These are phyloP conservation scores for Drosophila bunnanda DNA, from an alignment of 2,888 invertebrate species.

Conservation along the genomic window DNA sequence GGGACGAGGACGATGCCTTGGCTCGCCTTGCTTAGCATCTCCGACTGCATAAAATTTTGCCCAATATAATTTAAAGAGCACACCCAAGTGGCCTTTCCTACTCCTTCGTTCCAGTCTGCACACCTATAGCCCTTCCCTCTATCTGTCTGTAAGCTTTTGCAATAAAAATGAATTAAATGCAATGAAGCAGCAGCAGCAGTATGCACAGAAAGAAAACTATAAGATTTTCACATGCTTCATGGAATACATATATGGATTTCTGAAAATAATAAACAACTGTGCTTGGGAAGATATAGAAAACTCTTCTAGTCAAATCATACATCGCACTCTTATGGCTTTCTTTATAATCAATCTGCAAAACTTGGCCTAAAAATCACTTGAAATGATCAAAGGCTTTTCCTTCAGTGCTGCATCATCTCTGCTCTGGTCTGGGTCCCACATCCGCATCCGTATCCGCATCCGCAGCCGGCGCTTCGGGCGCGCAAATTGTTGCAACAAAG, in stretches of 20 bases:
- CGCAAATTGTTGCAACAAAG: slow-evolving; percentile 79
- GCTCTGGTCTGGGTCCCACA: slow-evolving; percentile 5
- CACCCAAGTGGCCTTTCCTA: slow-evolving; percentile 71
- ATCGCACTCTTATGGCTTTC: neutral
- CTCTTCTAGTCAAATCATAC: too few species aligned
- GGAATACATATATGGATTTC: neutral
- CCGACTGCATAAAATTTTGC: slow-evolving; percentile 77
- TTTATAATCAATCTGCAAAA: fast-evolving
- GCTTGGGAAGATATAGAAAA: too few species aligned
- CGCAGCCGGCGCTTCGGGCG: slow-evolving; percentile 60
- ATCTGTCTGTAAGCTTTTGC: slow-evolving; percentile 77
- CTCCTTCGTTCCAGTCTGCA: slow-evolving; percentile 17
- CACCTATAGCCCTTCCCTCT: slow-evolving; percentile 50
- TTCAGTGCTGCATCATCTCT: slow-evolving; percentile 10
- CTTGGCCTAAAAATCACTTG: neutral
- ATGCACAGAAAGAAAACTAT: slow-evolving; percentile 10
- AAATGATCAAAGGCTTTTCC: neutral
- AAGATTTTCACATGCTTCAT: fast-evolving
- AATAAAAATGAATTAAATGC: slow-evolving; percentile 81
- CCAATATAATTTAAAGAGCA: slow-evolving; percentile 80
- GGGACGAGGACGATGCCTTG: slow-evolving; percentile 34
- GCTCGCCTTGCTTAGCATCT: slow-evolving; percentile 39
- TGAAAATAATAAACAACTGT: neutral
- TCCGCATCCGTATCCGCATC: slow-evolving; percentile 41
- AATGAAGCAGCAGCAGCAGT: slow-evolving; percentile 68